Evolutionary conservation across 30 jellyfish, hydroid and myxozoan genomes (phyloP).

Genomic region (Aurelia coerulea): DNA sequence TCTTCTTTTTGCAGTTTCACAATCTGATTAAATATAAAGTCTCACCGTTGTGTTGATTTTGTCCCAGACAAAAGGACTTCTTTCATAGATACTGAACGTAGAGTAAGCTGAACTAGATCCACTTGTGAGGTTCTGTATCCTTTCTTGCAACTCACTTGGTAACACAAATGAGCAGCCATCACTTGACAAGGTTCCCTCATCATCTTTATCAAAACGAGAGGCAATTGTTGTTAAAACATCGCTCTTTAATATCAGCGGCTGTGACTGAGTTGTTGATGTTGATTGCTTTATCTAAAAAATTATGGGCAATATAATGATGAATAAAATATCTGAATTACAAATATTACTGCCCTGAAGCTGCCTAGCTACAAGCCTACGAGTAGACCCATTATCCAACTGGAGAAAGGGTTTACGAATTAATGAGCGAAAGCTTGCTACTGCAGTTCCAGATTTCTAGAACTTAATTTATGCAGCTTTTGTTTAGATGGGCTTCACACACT

Average conservation of each 20-base stretch:
- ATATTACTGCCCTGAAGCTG: too few relatives aligned
- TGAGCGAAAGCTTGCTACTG: too few relatives aligned
- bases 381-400: too few relatives aligned
- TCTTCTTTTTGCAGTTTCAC: too few relatives aligned
- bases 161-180: slow-evolving; percentile 43
- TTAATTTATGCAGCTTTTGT: too few relatives aligned
- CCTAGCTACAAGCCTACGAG: too few relatives aligned
- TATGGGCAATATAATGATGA: too few relatives aligned
- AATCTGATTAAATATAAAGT: not conserved
- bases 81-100: slow-evolving; percentile 17
- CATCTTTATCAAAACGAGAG: not conserved
- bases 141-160: slow-evolving; percentile 5
- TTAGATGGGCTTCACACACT: too few relatives aligned
- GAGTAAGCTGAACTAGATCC: not conserved
- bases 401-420: too few relatives aligned
- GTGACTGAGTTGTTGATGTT: not conserved
- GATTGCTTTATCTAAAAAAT: not conserved
- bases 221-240: slow-evolving; percentile 16
- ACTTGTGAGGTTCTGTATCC: not conserved
- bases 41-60: slow-evolving; percentile 5
- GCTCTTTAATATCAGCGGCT: slow-evolving; percentile 12
- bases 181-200: not conserved
- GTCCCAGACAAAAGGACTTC: slow-evolving; percentile 50
- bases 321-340: too few relatives aligned
- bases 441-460: too few relatives aligned